A percentile compares a stretch with the other conserved stretches of the same genome.
phyloP scores from a whole-genome alignment of 2,888 invertebrate genomes.

The Lissocephala sabroskyi region DNA sequence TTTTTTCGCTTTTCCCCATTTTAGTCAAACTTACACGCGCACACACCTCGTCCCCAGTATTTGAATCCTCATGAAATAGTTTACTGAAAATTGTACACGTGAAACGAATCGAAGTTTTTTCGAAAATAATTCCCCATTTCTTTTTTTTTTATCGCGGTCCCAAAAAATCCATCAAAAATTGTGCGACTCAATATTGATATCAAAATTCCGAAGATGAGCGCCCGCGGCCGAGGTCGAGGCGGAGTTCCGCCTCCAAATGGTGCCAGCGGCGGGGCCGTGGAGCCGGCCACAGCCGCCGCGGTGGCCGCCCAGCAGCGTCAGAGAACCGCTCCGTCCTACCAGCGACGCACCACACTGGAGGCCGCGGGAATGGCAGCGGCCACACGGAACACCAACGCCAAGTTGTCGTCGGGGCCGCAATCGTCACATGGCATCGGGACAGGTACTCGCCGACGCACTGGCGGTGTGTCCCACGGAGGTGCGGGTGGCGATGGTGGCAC shows the following conservation, averaged over 20 bases:
- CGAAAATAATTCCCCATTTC: background rate
- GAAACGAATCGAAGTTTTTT: no score
- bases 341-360: constrained; percentile 10
- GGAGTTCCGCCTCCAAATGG: no score
- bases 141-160: background rate
- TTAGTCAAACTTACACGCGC: no score
- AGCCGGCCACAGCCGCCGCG: background rate
- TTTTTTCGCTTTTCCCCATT: no score
- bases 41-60: no score
- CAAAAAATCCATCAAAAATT: constrained; percentile 22
- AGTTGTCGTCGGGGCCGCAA: constrained; percentile 27
- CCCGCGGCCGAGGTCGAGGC: constrained; percentile 5
- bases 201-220: constrained; percentile 26
- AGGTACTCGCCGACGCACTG: constrained; percentile 12
- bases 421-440: constrained; percentile 31
- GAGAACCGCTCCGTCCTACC: background rate
- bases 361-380: no score
- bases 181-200: constrained; percentile 27
- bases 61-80: no score
- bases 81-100: no score
- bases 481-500: constrained; percentile 44
- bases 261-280: no score
- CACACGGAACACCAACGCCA: constrained; percentile 7
- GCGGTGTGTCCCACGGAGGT: constrained; percentile 29
- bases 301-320: background rate